phyloP scores from a whole-genome alignment of 2,113 vertebrate genomes.

The Sphaerodactylus townsendi region DNA sequence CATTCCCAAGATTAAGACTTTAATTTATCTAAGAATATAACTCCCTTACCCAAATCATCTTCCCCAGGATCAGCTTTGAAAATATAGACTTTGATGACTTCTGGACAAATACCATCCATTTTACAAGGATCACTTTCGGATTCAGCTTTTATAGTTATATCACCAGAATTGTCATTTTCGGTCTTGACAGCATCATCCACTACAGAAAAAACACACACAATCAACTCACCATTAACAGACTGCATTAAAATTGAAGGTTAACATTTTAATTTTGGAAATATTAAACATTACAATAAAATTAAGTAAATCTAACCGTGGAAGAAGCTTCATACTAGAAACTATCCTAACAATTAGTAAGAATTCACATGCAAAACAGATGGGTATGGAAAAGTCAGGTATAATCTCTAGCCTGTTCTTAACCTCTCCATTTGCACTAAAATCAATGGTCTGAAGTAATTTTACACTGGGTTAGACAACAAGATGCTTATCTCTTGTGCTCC shows the following conservation, averaged over 20 bases:
- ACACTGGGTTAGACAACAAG: not conserved
- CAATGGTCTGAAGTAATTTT: not conserved
- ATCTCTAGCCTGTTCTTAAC: not conserved
- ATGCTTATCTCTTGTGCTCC: not conserved
- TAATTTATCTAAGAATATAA: conserved; percentile 15
- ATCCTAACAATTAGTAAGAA: conserved; percentile 2
- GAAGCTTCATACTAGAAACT: conserved; percentile 33
- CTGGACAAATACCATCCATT: conserved; percentile 90
- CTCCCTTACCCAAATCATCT: conserved; percentile 91
- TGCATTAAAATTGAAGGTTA: conserved; percentile 38
- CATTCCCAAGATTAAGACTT: not conserved
- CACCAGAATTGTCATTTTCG: conserved; percentile 91
- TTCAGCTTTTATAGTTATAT: conserved; percentile 88
- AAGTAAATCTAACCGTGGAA: not conserved
- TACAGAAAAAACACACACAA: conserved; percentile 68
- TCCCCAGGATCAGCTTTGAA: conserved; percentile 98
- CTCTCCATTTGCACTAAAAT: not conserved
- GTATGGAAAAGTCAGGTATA: not conserved
- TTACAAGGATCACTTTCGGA: conserved; percentile 90
- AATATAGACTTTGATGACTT: conserved; percentile 99
- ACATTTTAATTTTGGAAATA: conserved; percentile 37
- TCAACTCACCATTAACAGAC: conserved; percentile 50
- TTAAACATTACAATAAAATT: conserved; percentile 11
- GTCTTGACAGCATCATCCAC: conserved; percentile 98
- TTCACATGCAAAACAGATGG: too few relatives aligned